Base-by-base conservation (phyloP, 1,140 invertebrate species). In the Temnothorax curvispinosus region DNA sequence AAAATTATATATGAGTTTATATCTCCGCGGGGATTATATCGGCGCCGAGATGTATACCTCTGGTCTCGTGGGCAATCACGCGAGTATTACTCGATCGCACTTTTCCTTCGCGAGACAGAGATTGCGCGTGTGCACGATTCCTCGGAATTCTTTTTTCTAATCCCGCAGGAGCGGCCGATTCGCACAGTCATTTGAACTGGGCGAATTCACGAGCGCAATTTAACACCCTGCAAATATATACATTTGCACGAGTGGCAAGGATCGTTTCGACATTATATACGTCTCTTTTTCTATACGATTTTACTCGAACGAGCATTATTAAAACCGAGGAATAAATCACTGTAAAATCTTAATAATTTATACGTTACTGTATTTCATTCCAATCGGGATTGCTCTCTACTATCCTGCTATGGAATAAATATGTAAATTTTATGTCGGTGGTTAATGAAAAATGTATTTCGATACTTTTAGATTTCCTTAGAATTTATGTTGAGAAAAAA, bases 21-120 rank as follows among this genome's bases (percentile, higher is more conserved):
- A 67, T 67, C 64, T 27, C n/a, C 32, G 21, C 76, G 64, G 32
- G 32, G 50, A 81, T 69, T 81, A 69, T 54, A 44, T 69, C 77
- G n/a, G 11, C 18, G 13, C 27, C 76, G 32, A 67, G 32, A 67
- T 27, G 18, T n/a, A 18, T 44, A 44, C 3, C 52, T 18, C 27
- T 21, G 8, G 7, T 41, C 27, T 27, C 13, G n/a, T 18, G 11
- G 38, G 35, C 27, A 81, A 81, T 71, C 64, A 27, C 32, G 41
- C 27, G 15, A 3, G 52, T 47, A 62, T 78, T 56, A 71, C 56
- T 2, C 38, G 35, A 54, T 47, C 15, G 64, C 32, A 44, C 21
- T 32, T 81, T 71, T 81, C 27, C 65, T 9, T 15, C 6, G 38
- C 21, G 15, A 32, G 62, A 52, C 47, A 11, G 35, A 32, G 8